Evolutionary conservation across 2,797 vertebrate species (phyloP).

Genomic region (Acropternis orthonyx): DNA sequence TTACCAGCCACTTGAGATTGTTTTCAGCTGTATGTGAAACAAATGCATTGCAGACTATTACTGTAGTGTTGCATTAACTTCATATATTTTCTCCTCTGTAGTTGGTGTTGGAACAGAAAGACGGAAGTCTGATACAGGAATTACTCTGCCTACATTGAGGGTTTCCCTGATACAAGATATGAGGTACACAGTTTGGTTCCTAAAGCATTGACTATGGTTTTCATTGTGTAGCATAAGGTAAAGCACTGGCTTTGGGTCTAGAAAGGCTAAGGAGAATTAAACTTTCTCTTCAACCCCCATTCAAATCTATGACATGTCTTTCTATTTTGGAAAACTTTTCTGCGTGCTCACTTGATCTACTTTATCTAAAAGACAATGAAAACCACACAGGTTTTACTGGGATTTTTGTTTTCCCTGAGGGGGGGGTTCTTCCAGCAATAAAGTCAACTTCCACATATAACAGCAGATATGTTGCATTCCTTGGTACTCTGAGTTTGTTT

Average conservation of each 20-base stretch:
- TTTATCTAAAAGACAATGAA: neutral
- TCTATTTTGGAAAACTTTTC: neutral
- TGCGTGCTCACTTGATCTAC: neutral
- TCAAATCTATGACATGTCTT: neutral
- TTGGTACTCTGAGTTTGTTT: neutral
- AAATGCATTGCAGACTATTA: neutral
- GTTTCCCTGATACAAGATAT: slow-evolving; percentile 93
- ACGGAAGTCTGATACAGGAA: slow-evolving; percentile 80
- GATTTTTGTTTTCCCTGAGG: neutral
- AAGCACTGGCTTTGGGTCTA: neutral
- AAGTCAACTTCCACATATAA: neutral
- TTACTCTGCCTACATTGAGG: slow-evolving; percentile 78
- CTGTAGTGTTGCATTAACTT: slow-evolving; percentile 29
- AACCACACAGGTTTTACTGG: neutral
- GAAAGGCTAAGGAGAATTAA: neutral
- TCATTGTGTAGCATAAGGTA: neutral
- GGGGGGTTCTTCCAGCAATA: neutral
- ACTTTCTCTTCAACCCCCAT: neutral
- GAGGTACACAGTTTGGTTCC: slow-evolving; percentile 78
- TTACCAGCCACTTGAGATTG: neutral
- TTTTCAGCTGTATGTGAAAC: neutral
- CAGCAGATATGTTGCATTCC: neutral
- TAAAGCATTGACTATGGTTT: neutral
- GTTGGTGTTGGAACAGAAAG: slow-evolving; percentile 83
- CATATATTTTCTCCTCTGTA: slow-evolving; percentile 55